Evolutionary conservation across 2,888 invertebrate genomes (phyloP).

Genomic region (Andrena trimmerana): DNA sequence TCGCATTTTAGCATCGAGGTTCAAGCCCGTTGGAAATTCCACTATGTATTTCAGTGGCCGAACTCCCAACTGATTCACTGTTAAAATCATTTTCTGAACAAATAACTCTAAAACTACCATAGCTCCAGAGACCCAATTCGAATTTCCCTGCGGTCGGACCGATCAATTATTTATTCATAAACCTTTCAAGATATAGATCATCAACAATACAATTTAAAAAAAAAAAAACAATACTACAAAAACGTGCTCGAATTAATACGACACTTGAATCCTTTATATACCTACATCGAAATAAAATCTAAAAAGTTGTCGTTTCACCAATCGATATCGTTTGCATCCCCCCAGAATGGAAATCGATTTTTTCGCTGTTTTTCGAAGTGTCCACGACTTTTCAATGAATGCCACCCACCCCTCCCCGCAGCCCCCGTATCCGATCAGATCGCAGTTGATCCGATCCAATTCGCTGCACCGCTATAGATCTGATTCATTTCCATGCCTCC

Average conservation of each 20-base stretch:
- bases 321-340: background rate
- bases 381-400: conserved; percentile 36
- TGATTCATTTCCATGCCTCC: conserved; percentile 54
- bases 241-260: background rate
- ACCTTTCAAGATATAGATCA: background rate
- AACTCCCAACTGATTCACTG: background rate
- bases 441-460: conserved; percentile 54
- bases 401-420: background rate
- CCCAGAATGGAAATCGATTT: conserved; percentile 30
- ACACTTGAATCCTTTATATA: background rate
- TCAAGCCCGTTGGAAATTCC: no score
- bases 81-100: background rate
- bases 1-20: no score
- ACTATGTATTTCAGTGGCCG: background rate
- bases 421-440: conserved; percentile 29
- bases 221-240: background rate
- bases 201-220: background rate
- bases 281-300: background rate
- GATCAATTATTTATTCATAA: background rate
- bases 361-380: conserved; percentile 34
- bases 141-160: background rate
- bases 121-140: background rate
- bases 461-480: conserved; percentile 23
- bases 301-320: background rate
- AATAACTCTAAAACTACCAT: background rate